Base-by-base conservation (phyloP, 2,888 invertebrate species). In the Marronus borbonicus region DNA sequence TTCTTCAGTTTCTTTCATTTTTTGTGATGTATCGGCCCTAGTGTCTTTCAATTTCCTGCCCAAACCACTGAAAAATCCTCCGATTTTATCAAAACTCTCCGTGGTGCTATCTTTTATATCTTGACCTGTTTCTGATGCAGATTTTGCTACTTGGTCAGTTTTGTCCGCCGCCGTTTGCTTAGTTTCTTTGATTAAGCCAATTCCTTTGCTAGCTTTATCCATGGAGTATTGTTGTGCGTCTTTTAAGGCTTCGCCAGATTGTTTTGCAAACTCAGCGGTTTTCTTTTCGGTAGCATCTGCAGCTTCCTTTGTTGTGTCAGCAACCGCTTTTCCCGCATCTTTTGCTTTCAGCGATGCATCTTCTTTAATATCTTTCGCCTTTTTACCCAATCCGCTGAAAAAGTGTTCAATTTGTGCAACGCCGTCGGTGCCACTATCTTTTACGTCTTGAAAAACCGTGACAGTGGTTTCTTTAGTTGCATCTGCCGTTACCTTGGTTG, bases 381-480 rank as follows among this genome's bases (percentile, higher is more conserved):
- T 78, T 4, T 68, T 76, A n/a, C 78, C 79, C 20, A 81, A 39
- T 3, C 50, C 50, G 31, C 68, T 50, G 68, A 68, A 50, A 24
- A 81, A 77, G 50, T 79, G 80, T 28, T 78, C 79, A 58, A 76
- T 66, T 14, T 55, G 36, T 17, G 39, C 55, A 55, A 14, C 70
- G 17, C 20, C 77, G 72, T 20, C 79, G 77, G 14, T 80, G 80
- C 64, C 78, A 72, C n/a, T 81, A 78, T 55, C 83, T 83, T 39
- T 84, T 80, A 75, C 28, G 14, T 62, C 76, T 55, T 64, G 17
- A 2, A 50, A 24, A 24, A 31, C 58, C 3, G 75, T 65, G 31
- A 60, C 58, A 4, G 65, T 55, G 7, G 55, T 20, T 12, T 75
- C 24, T n/a, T n/a, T 31, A 10, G 44, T 28, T 10, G 62, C 20